These are phyloP conservation scores for Heliconius sara DNA, from an alignment of 2,888 invertebrate species.

Conservation along the genomic window DNA sequence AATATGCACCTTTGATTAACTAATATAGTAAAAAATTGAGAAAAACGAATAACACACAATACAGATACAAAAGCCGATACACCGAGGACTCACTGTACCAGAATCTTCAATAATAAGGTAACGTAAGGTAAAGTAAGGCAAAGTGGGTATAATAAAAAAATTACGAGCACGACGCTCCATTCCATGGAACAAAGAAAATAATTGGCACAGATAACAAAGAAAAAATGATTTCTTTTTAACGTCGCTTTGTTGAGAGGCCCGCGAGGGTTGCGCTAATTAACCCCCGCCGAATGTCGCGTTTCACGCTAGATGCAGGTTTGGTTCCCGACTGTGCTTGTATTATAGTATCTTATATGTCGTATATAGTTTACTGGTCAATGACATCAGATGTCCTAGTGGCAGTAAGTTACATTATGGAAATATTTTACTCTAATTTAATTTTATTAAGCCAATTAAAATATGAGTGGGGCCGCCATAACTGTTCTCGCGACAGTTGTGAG, in stretches of 20 bases:
- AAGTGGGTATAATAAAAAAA: constrained; percentile 28
- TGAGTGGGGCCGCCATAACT: not conserved
- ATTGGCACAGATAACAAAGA: constrained; percentile 40
- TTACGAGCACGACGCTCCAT: constrained; percentile 11
- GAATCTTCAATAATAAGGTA: constrained; percentile 16
- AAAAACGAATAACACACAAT: not conserved
- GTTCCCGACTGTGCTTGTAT: not conserved
- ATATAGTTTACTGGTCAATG: too few relatives aligned
- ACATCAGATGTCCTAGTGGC: too few relatives aligned
- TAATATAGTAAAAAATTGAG: not conserved
- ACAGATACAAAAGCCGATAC: not conserved
- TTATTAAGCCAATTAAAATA: not conserved
- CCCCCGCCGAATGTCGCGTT: constrained; percentile 26
- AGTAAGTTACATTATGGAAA: too few relatives aligned
- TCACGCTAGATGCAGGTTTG: not conserved
- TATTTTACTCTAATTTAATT: too few relatives aligned
- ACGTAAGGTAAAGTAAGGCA: not conserved
- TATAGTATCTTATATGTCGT: too few relatives aligned
- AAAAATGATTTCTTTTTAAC: constrained; percentile 34
- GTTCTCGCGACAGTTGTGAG: not conserved
- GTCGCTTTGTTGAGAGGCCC: constrained; percentile 33
- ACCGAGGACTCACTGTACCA: not conserved
- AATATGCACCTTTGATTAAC: not conserved
- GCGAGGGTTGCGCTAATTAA: constrained; percentile 35
- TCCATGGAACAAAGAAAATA: constrained; percentile 30